These are phyloP conservation scores for Zosterops japonicus DNA, from an alignment of 2,113 vertebrate species.

Conservation along the genomic window DNA sequence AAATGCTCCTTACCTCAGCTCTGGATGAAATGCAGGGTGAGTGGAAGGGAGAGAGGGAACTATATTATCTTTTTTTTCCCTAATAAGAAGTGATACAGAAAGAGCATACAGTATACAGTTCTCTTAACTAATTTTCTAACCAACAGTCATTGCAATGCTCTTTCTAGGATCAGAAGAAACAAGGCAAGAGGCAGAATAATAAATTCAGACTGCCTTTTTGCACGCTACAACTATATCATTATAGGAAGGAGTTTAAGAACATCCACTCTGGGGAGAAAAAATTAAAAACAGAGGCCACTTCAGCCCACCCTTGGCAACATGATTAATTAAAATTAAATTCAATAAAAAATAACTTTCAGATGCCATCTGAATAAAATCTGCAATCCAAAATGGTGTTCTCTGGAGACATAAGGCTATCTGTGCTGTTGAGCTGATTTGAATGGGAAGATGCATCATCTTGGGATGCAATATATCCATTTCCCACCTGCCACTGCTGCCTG, in stretches of 20 bases:
- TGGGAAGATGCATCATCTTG: background rate
- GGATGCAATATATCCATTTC: background rate
- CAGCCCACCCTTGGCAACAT: conserved; percentile 14
- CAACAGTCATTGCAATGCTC: conserved; percentile 46
- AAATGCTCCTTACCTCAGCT: background rate
- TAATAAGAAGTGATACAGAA: conserved; percentile 9
- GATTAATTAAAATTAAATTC: conserved; percentile 59
- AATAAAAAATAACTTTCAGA: conserved; percentile 45
- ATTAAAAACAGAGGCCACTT: conserved; percentile 29
- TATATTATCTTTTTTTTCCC: background rate
- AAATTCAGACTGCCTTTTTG: conserved; percentile 29
- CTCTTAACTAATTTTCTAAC: conserved; percentile 64
- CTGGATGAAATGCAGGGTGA: background rate
- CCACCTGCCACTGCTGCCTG: background rate
- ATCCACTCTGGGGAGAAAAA: conserved; percentile 34
- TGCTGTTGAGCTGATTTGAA: background rate
- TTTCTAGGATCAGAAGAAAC: conserved; percentile 55
- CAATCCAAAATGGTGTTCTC: background rate
- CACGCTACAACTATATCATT: conserved; percentile 25
- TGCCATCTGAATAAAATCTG: conserved; percentile 20
- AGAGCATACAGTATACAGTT: conserved; percentile 38
- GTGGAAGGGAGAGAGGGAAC: background rate
- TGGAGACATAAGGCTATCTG: background rate
- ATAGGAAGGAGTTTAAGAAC: conserved; percentile 31
- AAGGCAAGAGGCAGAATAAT: conserved; percentile 55